Conservation (phyloP, 2,113 vertebrate species). For the Oceanodroma tethys region DNA sequence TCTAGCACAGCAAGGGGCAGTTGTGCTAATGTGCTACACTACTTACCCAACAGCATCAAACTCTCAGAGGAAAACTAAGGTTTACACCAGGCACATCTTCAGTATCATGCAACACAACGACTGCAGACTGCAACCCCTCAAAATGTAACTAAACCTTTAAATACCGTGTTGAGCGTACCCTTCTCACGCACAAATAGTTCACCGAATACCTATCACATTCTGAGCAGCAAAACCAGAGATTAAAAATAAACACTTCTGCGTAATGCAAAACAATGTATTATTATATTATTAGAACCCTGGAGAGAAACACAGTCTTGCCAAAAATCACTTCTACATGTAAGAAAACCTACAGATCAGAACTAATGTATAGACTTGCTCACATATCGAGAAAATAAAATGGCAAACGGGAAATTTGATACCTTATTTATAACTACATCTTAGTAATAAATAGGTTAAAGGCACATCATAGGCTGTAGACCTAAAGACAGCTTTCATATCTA, state of each 20-base stretch:
- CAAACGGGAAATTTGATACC: constrained; percentile 25
- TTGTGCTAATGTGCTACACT: not conserved
- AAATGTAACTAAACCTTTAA: not conserved
- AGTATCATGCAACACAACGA: not conserved
- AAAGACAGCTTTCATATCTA: constrained; percentile 28
- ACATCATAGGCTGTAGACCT: not conserved
- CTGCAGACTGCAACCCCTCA: not conserved
- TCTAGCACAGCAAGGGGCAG: not conserved
- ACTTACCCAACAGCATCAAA: not conserved
- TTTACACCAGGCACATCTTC: not conserved
- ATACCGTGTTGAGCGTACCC: not conserved
- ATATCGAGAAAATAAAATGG: not conserved
- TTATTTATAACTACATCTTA: not conserved
- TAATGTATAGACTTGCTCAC: not conserved
- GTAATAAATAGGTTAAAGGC: constrained; percentile 41
- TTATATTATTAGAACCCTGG: not conserved
- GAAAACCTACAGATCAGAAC: constrained; percentile 31
- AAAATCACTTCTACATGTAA: not conserved
- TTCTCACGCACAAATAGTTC: not conserved
- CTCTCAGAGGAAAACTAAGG: not conserved
- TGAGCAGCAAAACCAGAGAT: not conserved
- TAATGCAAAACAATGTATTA: not conserved
- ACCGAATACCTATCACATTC: not conserved
- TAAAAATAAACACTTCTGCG: not conserved
- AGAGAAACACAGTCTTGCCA: not conserved